Conservation (phyloP, 2,888 invertebrate species). For the Cantharis lateralis region DNA sequence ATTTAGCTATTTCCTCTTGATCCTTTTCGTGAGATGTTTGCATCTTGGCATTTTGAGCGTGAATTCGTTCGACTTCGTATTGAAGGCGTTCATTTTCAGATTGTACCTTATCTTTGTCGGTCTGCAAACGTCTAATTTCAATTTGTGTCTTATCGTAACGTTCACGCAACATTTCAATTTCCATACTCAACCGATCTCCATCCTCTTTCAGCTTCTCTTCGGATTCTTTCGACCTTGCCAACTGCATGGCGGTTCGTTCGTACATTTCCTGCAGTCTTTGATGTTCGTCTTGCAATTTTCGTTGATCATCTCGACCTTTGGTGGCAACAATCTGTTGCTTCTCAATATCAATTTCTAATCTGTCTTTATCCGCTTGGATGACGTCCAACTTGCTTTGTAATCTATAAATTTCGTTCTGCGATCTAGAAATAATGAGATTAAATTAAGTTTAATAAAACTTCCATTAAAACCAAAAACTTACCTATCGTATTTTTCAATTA, state of each 20-base stretch:
- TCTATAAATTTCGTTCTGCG: conserved; percentile 87
- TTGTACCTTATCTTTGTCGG: conserved; percentile 83
- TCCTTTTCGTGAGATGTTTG: conserved; percentile 85
- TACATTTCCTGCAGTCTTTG: conserved; percentile 87
- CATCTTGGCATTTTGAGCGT: conserved; percentile 83
- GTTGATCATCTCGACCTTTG: conserved; percentile 83
- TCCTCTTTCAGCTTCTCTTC: conserved; percentile 91
- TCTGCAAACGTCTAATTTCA: conserved; percentile 79
- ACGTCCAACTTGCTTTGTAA: conserved; percentile 88
- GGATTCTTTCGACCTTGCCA: conserved; percentile 83
- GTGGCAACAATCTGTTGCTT: conserved; percentile 79
- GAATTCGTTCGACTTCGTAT: conserved; percentile 85
- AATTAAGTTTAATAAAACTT: not conserved
- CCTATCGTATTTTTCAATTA: conserved; percentile 91
- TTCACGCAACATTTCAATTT: conserved; percentile 86
- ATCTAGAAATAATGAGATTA: conserved; percentile 61
- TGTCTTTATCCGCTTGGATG: conserved; percentile 84
- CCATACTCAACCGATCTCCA: conserved; percentile 74
- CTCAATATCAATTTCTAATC: conserved; percentile 83
- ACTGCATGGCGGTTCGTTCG: conserved; percentile 82
- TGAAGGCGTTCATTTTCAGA: conserved; percentile 83
- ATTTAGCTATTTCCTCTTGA: conserved; percentile 85
- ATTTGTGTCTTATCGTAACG: conserved; percentile 87
- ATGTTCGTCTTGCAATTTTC: conserved; percentile 86
- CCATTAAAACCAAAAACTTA: conserved; percentile 48